phyloP scores from a whole-genome alignment of 1,140 invertebrate genomes.

The Drosophila grimshawi region DNA sequence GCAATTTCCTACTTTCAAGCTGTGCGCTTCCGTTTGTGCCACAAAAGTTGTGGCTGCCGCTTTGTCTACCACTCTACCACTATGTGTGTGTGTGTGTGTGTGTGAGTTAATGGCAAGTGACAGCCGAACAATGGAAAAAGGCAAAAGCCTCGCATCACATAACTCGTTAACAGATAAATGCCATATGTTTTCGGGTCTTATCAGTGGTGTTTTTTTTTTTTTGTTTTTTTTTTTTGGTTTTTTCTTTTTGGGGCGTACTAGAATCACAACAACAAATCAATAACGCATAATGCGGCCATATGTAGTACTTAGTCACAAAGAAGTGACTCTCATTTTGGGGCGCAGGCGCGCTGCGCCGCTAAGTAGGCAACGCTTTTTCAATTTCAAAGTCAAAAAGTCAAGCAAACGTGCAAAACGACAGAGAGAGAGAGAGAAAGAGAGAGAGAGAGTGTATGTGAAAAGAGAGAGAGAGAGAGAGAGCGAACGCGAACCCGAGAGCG shows the following conservation, averaged over 20 bases:
- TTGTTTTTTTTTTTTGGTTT: conserved; percentile 12
- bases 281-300: conserved; percentile 39
- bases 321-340: conserved; percentile 20
- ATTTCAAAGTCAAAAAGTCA: conserved; percentile 82
- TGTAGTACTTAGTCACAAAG: conserved; percentile 11
- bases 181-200: conserved; percentile 52
- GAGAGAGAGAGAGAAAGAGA: conserved; percentile 12
- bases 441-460: not conserved
- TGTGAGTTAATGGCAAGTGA: conserved; percentile 52
- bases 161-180: conserved; percentile 59
- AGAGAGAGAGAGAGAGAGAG: conserved; percentile 10
- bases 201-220: conserved; percentile 26
- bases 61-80: conserved; percentile 21
- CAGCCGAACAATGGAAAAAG: conserved; percentile 60
- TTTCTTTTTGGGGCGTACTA: not conserved
- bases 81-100: not conserved
- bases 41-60: conserved; percentile 45
- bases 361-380: conserved; percentile 67
- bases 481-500: conserved; percentile 14
- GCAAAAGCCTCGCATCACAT: conserved; percentile 35
- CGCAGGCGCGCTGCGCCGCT: conserved; percentile 65
- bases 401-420: conserved; percentile 34
- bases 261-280: conserved; percentile 53
- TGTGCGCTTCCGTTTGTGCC: conserved; percentile 58
- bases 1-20: conserved; percentile 74